A percentile compares a stretch with the other conserved stretches of the same genome.
Conservation (phyloP, 2,113 vertebrate genomes). For the Oriolus oriolus region DNA sequence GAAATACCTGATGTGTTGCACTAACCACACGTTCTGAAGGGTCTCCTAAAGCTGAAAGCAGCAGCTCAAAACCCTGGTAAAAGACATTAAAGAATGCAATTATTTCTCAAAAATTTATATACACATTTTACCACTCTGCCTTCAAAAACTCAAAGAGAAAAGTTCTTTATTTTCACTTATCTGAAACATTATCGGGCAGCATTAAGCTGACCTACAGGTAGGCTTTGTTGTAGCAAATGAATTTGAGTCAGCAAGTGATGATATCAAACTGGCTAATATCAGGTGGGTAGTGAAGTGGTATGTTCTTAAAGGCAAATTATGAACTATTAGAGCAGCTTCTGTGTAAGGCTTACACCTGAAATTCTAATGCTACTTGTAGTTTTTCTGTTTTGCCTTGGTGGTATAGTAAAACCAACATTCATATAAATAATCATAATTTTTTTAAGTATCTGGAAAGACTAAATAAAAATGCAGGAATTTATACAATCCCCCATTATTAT, state of each 20-base stretch:
- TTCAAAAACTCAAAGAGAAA: background rate
- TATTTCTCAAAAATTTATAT: background rate
- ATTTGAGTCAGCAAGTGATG: background rate
- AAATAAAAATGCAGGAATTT: background rate
- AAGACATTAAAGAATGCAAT: background rate
- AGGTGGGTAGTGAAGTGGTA: background rate
- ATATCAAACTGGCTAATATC: background rate
- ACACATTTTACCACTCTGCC: background rate
- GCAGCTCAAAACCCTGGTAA: constrained; percentile 91
- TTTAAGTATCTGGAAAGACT: background rate
- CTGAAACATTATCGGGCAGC: background rate
- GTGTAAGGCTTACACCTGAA: background rate
- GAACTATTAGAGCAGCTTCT: background rate
- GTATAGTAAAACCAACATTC: background rate
- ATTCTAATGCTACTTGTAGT: background rate
- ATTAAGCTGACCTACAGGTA: background rate
- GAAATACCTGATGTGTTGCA: constrained; percentile 96
- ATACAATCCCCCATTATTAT: background rate
- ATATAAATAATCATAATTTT: background rate
- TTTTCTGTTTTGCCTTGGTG: background rate
- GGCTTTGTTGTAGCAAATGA: background rate
- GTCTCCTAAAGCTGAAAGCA: constrained; percentile 90
- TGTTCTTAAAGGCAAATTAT: background rate
- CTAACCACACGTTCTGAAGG: constrained; percentile 93
- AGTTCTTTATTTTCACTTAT: background rate